Percentiles rank a stretch among this genome's conserved stretches.
Evolutionary conservation across 2,113 vertebrate genomes (phyloP).

Genomic region (Antechinus flavipes): DNA sequence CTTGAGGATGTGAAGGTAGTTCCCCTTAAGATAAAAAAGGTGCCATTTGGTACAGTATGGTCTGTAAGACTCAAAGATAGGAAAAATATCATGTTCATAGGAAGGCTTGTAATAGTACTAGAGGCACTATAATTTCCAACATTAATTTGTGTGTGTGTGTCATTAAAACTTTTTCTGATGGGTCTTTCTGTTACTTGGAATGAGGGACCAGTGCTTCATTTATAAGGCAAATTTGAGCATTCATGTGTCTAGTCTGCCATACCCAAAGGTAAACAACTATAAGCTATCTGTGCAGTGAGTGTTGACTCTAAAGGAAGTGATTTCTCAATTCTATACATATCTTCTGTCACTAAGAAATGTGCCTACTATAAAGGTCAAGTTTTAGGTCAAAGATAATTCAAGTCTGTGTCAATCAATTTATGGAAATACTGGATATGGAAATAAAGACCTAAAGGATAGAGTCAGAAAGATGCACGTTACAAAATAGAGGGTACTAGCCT

Average conservation of each 20-base stretch:
- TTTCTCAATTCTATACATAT: background rate
- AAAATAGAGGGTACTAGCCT: background rate
- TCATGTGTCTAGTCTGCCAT: background rate
- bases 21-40: background rate
- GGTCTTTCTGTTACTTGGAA: background rate
- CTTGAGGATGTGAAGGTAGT: background rate
- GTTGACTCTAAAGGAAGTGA: background rate
- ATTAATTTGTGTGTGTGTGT: background rate
- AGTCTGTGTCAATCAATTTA: background rate
- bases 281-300: background rate
- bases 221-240: background rate
- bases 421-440: background rate
- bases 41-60: background rate
- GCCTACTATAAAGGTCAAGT: background rate
- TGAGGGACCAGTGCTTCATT: background rate
- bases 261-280: background rate
- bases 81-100: background rate
- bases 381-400: background rate
- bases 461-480: background rate
- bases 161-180: conserved; percentile 1
- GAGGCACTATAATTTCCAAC: background rate
- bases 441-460: background rate
- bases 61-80: background rate
- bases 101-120: background rate
- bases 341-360: background rate